Percentiles rank a stretch among this genome's conserved stretches.
Conservation (phyloP, 2,797 vertebrate species). For the Pipistrellus pygmaeus region DNA sequence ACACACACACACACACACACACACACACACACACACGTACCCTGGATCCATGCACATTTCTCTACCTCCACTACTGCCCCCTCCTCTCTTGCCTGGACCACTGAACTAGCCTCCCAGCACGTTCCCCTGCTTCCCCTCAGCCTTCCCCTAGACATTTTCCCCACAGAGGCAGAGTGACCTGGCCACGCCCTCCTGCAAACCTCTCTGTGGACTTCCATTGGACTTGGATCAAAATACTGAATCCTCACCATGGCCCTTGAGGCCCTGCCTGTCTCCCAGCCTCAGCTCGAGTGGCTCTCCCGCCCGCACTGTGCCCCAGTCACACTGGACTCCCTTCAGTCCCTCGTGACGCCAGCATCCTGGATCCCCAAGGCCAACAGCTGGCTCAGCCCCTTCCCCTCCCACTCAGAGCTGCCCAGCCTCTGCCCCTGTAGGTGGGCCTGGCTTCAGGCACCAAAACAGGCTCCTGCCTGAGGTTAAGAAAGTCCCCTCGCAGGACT, state of each 20-base stretch:
- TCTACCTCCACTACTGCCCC: background rate
- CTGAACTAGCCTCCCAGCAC: background rate
- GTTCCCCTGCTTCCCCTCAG: background rate
- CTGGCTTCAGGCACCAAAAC: background rate
- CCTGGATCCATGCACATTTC: background rate
- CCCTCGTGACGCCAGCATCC: background rate
- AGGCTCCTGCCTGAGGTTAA: background rate
- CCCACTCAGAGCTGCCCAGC: background rate
- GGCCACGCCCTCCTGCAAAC: background rate
- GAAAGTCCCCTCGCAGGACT: background rate
- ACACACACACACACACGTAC: too few species aligned
- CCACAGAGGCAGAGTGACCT: background rate
- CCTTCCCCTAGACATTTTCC: background rate
- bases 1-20: too few species aligned
- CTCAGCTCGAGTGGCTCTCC: background rate
- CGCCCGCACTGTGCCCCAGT: rapidly evolving
- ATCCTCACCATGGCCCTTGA: rapidly evolving
- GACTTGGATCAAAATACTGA: background rate
- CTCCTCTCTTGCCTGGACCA: background rate
- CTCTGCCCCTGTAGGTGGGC: background rate
- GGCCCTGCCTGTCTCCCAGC: background rate
- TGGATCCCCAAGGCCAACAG: background rate
- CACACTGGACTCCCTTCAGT: background rate
- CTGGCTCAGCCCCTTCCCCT: background rate
- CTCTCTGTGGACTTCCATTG: background rate